Base-by-base conservation (phyloP, 2,888 invertebrate genomes). In the Leucophora obtusa region DNA sequence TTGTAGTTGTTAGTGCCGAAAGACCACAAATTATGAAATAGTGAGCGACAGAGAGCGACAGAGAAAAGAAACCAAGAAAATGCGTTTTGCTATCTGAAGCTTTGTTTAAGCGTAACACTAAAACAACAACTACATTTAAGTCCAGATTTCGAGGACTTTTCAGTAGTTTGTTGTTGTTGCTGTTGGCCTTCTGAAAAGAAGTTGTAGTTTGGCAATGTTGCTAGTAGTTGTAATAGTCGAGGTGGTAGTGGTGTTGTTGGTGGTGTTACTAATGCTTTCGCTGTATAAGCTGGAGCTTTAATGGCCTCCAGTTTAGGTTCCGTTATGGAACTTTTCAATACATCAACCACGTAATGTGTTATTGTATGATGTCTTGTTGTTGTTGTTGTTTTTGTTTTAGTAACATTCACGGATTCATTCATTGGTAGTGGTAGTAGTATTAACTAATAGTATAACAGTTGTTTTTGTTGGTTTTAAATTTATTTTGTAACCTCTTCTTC, bases 401-500 rank as follows among this genome's bases (percentile, higher is more conserved):
- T 58, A 21, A 38, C 80, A 82, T 78, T 69, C 83, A 71, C 74
- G 78, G 72, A 82, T 83, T 82, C 82, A 83, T 79, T 82, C 83
- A 83, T 83, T 83, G 70, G 83, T 83, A 79, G 78, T 73, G 51
- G 60, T 63, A 72, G 72, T 70, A 43, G 47, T 33, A 18, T 33
- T 74, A 14, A 38, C 18, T 38, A 43, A n/a, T 33, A 15, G 33
- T 65, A 11, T 58, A 8, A 11, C 7, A 11, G 21, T 14, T 24
- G n/a, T 11, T 17, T 24, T 62, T 6, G 1, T 38, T 38, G 38
- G 38, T 38, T 38, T 14, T 28, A 28, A 28, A 28, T 54, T 58
- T 24, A n/a, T n/a, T n/a, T n/a, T n/a, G n/a, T n/a, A 24, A 14
- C 47, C 11, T 35, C 17, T 10, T n/a, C 11, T 21, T 28, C 4